A percentile compares a stretch with the other conserved stretches of the same genome.
Evolutionary conservation across 1,140 invertebrate species (phyloP).

Genomic region (Spodoptera litura): DNA sequence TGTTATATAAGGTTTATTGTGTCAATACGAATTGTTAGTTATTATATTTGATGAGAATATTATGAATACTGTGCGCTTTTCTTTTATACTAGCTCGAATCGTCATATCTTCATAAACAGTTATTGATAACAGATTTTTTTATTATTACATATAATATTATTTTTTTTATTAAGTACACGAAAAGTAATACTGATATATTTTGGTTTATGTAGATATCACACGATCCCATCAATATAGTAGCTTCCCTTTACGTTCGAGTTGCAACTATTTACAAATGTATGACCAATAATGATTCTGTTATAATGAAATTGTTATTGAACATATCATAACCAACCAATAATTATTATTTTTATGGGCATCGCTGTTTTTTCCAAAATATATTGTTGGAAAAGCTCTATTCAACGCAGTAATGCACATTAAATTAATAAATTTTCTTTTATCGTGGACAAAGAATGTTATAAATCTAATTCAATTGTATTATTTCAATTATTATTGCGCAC

Average conservation of each 20-base stretch:
- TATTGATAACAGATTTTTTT: slow-evolving; percentile 40
- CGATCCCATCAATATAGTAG: slow-evolving; percentile 58
- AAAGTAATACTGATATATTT: slow-evolving; percentile 65
- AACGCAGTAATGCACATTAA: slow-evolving; percentile 56
- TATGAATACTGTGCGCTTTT: slow-evolving; percentile 79
- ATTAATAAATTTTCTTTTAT: slow-evolving; percentile 52
- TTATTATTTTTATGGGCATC: slow-evolving; percentile 54
- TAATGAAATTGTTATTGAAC: slow-evolving; percentile 57
- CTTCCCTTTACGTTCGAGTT: slow-evolving; percentile 58
- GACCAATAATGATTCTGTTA: slow-evolving; percentile 47
- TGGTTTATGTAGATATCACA: slow-evolving; percentile 69
- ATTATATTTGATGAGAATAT: slow-evolving; percentile 67
- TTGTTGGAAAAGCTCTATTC: slow-evolving; percentile 56
- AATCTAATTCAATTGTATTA: slow-evolving; percentile 58
- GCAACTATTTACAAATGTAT: slow-evolving; percentile 72
- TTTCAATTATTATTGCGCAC: slow-evolving; percentile 58
- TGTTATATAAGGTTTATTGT: slow-evolving; percentile 68
- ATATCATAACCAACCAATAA: slow-evolving; percentile 44
- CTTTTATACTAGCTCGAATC: slow-evolving; percentile 74
- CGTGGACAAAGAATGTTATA: slow-evolving; percentile 63
- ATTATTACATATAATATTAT: slow-evolving; percentile 33
- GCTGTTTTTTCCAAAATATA: slow-evolving; percentile 34
- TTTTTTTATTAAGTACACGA: slow-evolving; percentile 50
- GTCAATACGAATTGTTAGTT: slow-evolving; percentile 58
- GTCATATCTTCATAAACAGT: slow-evolving; percentile 67